These are phyloP conservation scores for Cerceris ruficornis DNA, from an alignment of 2,888 invertebrate species.

Conservation along the genomic window DNA sequence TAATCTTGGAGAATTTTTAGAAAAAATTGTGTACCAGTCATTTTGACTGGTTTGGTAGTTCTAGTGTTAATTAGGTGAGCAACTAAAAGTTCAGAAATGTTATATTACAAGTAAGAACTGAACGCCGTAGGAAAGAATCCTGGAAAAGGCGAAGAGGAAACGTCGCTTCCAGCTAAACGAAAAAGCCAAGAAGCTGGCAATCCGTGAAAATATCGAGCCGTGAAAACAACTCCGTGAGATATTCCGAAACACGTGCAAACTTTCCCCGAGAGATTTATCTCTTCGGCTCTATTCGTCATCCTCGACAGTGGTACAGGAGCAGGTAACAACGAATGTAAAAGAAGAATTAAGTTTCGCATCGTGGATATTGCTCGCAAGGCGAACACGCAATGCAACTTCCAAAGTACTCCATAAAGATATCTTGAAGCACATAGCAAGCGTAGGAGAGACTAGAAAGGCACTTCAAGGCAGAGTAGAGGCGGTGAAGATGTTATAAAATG, in stretches of 20 bases:
- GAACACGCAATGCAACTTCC: slow-evolving; percentile 1
- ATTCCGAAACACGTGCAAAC: neutral
- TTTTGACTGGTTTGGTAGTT: no score
- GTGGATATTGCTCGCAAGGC: neutral
- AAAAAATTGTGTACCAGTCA: no score
- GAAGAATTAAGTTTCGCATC: slow-evolving; percentile 5
- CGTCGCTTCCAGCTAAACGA: no score
- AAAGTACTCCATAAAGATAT: neutral
- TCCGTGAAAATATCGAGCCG: no score
- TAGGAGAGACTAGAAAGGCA: slow-evolving; percentile 10
- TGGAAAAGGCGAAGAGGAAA: no score
- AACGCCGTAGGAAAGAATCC: no score
- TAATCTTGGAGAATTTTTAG: no score
- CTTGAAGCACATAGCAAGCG: neutral
- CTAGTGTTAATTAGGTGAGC: no score
- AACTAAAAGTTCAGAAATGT: no score
- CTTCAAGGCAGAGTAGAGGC: slow-evolving; percentile 12
- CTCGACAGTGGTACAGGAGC: neutral
- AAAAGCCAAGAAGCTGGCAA: no score
- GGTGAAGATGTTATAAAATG: slow-evolving; percentile 23
- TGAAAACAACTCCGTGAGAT: no score
- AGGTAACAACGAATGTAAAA: slow-evolving; percentile 3
- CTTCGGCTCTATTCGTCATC: neutral
- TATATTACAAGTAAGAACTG: no score
- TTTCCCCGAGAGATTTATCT: neutral